Conservation (phyloP, 1,140 invertebrate genomes). For the Atta texana region DNA sequence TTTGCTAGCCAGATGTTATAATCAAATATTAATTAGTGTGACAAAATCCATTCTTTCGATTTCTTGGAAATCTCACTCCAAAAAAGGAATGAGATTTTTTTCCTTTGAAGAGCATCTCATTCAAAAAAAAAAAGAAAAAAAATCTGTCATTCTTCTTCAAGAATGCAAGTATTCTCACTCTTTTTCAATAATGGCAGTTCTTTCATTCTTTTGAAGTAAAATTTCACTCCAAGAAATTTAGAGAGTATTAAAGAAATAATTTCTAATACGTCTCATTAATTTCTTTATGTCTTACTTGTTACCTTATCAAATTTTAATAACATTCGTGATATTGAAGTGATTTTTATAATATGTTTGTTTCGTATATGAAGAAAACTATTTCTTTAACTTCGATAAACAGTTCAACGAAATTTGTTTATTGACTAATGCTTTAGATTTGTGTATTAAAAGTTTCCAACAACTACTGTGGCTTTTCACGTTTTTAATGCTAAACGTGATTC, state of each 20-base stretch:
- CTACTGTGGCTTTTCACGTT: neutral
- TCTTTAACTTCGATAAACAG: neutral
- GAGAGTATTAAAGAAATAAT: neutral
- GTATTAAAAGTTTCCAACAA: neutral
- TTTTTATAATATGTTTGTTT: neutral
- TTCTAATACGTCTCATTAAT: neutral
- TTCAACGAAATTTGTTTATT: neutral
- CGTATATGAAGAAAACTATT: neutral
- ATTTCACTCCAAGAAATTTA: too few species aligned
- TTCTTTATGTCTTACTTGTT: neutral
- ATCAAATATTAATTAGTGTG: neutral
- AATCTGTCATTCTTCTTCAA: too few species aligned
- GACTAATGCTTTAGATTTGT: neutral
- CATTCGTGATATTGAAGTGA: neutral
- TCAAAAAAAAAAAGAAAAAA: too few species aligned
- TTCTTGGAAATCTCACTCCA: too few species aligned
- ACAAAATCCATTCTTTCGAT: neutral
- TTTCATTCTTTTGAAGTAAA: too few species aligned
- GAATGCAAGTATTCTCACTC: too few species aligned
- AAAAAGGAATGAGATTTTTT: too few species aligned
- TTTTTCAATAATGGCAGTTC: too few species aligned
- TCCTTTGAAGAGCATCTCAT: too few species aligned
- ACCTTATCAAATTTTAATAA: neutral
- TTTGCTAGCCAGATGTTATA: neutral
- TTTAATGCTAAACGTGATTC: neutral